Conservation (phyloP, 2,797 vertebrate genomes). For the Danio tinwini region DNA sequence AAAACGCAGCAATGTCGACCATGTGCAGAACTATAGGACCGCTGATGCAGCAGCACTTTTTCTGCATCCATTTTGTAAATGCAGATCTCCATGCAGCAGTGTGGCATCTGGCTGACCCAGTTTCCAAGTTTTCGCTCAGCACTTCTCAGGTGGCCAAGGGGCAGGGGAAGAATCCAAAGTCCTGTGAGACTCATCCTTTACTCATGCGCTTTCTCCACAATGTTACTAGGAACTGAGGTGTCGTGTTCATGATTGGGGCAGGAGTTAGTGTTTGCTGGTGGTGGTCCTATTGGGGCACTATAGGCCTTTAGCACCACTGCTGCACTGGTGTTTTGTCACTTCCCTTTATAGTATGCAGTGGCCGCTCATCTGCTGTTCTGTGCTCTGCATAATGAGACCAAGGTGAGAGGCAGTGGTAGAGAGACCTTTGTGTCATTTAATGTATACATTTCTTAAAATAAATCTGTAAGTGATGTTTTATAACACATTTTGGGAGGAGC, state of each 20-base stretch:
- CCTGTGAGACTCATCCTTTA: conserved; percentile 31
- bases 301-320: conserved; percentile 10
- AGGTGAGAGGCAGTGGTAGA: neutral
- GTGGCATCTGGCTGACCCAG: conserved; percentile 63
- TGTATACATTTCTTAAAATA: neutral
- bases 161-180: conserved; percentile 11
- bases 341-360: conserved; percentile 20
- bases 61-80: neutral
- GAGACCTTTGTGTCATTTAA: conserved; percentile 6
- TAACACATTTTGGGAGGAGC: no score
- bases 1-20: neutral
- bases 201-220: neutral
- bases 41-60: conserved; percentile 37
- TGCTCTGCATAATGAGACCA: neutral
- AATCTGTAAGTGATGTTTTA: neutral
- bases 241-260: neutral
- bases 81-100: conserved; percentile 45
- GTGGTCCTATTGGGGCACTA: conserved; percentile 17
- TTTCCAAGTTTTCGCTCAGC: conserved; percentile 52
- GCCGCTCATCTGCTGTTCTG: conserved; percentile 1
- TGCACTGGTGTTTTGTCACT: neutral
- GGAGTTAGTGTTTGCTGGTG: neutral
- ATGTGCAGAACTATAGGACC: conserved; percentile 26
- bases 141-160: conserved; percentile 51
- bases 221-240: neutral